These are phyloP conservation scores for Felis chaus DNA, from an alignment of 2,113 vertebrate species.

Conservation along the genomic window DNA sequence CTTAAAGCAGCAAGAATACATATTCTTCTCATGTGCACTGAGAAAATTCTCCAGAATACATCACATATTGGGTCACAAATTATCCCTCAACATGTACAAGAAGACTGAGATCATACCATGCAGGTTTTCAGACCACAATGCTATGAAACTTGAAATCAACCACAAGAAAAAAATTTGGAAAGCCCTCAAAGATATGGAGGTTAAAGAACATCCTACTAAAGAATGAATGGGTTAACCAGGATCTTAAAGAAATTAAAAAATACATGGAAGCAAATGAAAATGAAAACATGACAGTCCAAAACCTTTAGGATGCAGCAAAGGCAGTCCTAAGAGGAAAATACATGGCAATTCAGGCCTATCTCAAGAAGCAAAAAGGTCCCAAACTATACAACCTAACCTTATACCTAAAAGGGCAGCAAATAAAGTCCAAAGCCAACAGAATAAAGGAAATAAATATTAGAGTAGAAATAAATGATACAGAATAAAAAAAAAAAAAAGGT, in stretches of 20 bases:
- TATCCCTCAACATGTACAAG: neutral
- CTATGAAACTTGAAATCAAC: neutral
- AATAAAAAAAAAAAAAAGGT: neutral
- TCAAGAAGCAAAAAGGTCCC: too few species aligned
- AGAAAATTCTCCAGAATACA: neutral
- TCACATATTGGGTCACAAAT: neutral
- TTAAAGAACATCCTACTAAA: neutral
- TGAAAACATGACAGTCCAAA: neutral
- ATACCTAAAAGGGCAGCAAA: neutral
- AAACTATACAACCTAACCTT: neutral
- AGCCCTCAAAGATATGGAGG: neutral
- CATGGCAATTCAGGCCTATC: neutral
- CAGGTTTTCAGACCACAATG: neutral
- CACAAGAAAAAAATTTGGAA: neutral
- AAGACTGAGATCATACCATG: neutral
- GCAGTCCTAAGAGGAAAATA: neutral
- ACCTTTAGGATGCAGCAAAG: neutral
- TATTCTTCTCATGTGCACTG: neutral
- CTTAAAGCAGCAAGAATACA: neutral
- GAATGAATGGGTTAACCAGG: neutral
- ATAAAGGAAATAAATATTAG: neutral
- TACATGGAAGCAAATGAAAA: neutral
- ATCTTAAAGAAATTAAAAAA: neutral
- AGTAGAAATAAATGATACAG: neutral
- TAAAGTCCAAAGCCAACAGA: neutral